Base-by-base conservation (phyloP, 2,797 vertebrate genomes). In the Dermochelys coriacea region DNA sequence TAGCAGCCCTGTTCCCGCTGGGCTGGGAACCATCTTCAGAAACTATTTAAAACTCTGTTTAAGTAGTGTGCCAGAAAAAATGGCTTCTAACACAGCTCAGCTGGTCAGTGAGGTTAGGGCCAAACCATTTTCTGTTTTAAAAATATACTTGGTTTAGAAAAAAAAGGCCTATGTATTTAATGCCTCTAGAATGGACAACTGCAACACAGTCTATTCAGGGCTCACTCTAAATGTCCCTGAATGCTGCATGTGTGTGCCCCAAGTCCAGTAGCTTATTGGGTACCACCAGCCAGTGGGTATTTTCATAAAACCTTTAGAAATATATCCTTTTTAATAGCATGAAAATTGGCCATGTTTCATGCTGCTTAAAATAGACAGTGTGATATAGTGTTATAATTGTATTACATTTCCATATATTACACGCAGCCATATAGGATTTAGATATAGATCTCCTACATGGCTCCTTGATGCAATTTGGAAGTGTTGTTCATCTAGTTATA, bases 391-490 rank as follows among this genome's bases (percentile, higher is more conserved):
- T 84, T 90, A 57, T 29, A 31, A 12, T 34, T 86, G 84, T 55
- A 11, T 74, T 88, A 81, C 75, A 52, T 82, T 88, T 93, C 34
- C 1, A 0, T 34, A 2, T 50, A 57, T 82, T 93, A 92, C 55
- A 84, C 94, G 34, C 91, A 95, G 94, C 84, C 96, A 95, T 96
- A 96, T 92, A 86, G 87, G 54, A 96, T 92, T 96, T 95, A 74
- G 4, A 1, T 45, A 84, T 84, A 29, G 94, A 97, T 88, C 88
- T 91, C 74, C 90, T 92, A 88, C 61, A 82, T 12, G 88, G 18
- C 29, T 96, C 78, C 90, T 94, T 93, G 59, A 81, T 27, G 80
- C 59, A 93, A 83, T 94, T 94, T 79, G 47, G 83, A 94, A 90
- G 82, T 51, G 45, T 25, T 89, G 41, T 49, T 97, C 87, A 82